Evolutionary conservation across 2,113 vertebrate genomes (phyloP).

Genomic region (Diadophis punctatus): DNA sequence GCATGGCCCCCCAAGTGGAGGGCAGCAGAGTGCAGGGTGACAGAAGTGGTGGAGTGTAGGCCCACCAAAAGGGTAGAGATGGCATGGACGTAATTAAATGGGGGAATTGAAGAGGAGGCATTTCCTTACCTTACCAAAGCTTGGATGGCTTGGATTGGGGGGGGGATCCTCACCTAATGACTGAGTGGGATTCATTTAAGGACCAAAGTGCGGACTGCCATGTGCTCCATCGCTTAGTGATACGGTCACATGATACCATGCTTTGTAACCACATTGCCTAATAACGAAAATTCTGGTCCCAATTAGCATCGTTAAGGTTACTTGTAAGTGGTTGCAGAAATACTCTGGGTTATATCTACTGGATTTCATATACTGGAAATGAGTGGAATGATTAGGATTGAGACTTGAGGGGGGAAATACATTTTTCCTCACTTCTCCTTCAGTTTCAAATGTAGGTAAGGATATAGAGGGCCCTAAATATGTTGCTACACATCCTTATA

Average conservation of each 20-base stretch:
- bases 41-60: background rate
- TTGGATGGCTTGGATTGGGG: background rate
- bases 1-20: background rate
- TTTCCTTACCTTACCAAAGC: background rate
- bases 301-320: background rate
- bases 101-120: background rate
- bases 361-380: background rate
- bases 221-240: fast-evolving
- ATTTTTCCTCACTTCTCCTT: background rate
- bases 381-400: background rate
- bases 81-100: background rate
- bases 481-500: background rate
- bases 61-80: background rate
- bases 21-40: background rate
- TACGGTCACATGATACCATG: background rate
- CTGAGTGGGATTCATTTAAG: background rate
- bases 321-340: background rate
- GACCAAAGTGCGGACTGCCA: background rate
- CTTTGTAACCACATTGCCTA: background rate
- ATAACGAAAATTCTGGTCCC: background rate
- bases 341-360: background rate
- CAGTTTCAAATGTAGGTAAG: background rate
- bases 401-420: background rate
- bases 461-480: background rate
- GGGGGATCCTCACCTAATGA: background rate